Base-by-base conservation (phyloP, 2,113 vertebrate genomes). In the western clawed frog (Xenopus tropicalis) region DNA sequence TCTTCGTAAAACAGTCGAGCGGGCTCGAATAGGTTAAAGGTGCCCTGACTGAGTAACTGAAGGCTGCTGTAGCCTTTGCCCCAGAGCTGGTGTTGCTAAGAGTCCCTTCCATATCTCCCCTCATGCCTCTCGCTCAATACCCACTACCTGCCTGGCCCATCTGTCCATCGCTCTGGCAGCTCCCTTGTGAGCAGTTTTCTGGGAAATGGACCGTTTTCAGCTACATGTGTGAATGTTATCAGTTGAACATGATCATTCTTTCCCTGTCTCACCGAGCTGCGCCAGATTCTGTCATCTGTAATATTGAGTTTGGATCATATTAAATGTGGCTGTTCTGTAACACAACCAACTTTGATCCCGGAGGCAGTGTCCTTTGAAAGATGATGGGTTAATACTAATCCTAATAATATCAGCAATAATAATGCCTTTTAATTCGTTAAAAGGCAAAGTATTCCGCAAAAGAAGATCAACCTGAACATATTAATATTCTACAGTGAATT, bases 31-130 rank as follows among this genome's bases (percentile, higher is more conserved):
- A 19, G 58, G 72, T 75, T 75, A 75, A 74, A 23, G 25, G 20
- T 16, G 62, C 58, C 37, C 24, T 66, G 61, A 66, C 43, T 51
- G n/a, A n/a, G n/a, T 42, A 61, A 62, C 70, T 42, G 51, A 71
- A 69, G 24, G 69, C 78, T 79, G 68, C 43, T 62, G 46, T 48
- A 75, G 72, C 72, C 72, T 75, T 75, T 75, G 66, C 61, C 72
- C 72, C 68, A 75, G 72, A 75, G 66, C 62, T 69, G 72, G 44
- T 63, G 72, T 74, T 74, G 72, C 64, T 66, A 62, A 69, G 72
- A 75, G 23, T 75, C 72, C 69, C 52, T 69, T 75, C 48, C 25
- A 20, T 62, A 25, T 57, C 43, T 59, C 59, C 66, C 65, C 72
- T 69, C 25, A 66, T 68, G 66, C 56, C 57, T 62, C 54, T 66